Evolutionary conservation across 2,888 invertebrate genomes (phyloP), one percentile per base, ranked within the genome.

Genomic region (Spialia ferax): DNA sequence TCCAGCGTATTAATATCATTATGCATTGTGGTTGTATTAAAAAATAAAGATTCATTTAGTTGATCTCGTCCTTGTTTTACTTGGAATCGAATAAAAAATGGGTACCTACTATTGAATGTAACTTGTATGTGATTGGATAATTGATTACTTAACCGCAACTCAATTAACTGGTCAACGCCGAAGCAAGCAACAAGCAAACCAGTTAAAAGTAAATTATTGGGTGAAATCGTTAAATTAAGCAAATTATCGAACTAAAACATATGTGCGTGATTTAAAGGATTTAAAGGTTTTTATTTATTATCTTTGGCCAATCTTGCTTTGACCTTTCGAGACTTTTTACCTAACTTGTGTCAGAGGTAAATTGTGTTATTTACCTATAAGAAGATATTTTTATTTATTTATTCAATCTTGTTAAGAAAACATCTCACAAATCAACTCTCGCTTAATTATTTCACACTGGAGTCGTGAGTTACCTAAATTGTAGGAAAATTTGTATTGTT

Each of bases 401-500:
- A n/a, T n/a, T n/a, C n/a, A n/a, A n/a, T n/a, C n/a, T n/a, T n/a
- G n/a, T n/a, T n/a, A n/a, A n/a, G n/a, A n/a, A n/a, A n/a, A 15
- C 42, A 45, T 45, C 45, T 18, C 11, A 20, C 48, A 48, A 10
- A 8, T 8, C 15, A 48, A 20, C 20, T 20, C 48, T 48, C 48
- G 48, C 20, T 48, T 18, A 48, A 20, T 48, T 11, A 20, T 4
- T 48, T 48, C 48, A 20, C 48, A 48, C 48, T 11, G 11, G 11
- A 48, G 48, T 48, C 48, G 48, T 20, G 48, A 48, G 20, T 20
- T 48, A 48, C 5, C 48, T 48, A 48, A 48, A 48, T 48, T 48
- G 48, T 48, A 48, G 20, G 48, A 20, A 20, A 86, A 85, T 79
- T 73, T 66, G 80, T 82, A 88, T 89, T 89, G 90, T 88, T 82